Conservation (phyloP, 2,888 invertebrate genomes). For the Chloroclystis v-ata region DNA sequence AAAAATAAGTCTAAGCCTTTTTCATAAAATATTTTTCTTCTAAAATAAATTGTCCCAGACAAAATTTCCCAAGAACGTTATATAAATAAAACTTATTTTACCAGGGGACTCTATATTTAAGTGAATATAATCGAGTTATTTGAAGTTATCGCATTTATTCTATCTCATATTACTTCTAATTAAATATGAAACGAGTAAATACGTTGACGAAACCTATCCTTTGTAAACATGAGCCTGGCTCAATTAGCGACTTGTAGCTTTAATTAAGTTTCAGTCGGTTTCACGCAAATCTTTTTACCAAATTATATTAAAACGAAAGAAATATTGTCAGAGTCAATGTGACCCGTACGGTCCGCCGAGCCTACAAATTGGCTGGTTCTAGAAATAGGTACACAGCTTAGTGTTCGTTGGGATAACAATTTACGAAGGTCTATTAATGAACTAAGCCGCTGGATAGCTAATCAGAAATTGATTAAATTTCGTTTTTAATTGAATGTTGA, state of each 20-base stretch:
- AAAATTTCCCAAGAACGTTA: too few relatives aligned
- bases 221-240: slow-evolving; percentile 3
- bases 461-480: too few relatives aligned
- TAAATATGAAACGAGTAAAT: neutral
- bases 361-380: too few relatives aligned
- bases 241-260: neutral
- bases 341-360: neutral
- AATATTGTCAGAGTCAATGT: neutral
- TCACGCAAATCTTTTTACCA: slow-evolving; percentile 6
- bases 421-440: neutral
- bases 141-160: too few relatives aligned
- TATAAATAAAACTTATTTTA: too few relatives aligned
- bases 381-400: neutral
- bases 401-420: neutral
- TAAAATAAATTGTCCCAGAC: too few relatives aligned
- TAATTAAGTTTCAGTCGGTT: slow-evolving; percentile 7
- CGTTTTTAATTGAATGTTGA: too few relatives aligned
- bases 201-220: neutral
- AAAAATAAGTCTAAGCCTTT: too few relatives aligned
- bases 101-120: too few relatives aligned
- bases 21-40: too few relatives aligned
- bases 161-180: neutral
- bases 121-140: too few relatives aligned
- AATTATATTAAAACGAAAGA: neutral
- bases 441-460: too few relatives aligned